Evolutionary conservation across 2,797 vertebrate species (phyloP), one percentile per base, ranked within the genome.

Genomic region (Sarcoramphus papa): DNA sequence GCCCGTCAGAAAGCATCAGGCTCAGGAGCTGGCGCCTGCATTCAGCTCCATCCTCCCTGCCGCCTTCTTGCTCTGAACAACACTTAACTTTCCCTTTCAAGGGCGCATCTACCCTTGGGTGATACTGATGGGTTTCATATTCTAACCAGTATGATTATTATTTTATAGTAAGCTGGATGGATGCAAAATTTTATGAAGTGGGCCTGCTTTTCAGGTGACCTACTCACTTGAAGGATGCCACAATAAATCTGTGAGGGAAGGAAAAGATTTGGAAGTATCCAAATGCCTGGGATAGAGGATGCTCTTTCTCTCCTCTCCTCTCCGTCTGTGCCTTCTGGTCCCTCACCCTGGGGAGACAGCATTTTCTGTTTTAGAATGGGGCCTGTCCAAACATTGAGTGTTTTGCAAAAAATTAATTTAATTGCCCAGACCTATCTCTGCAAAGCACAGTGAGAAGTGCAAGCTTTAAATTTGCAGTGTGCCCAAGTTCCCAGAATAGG

Each of bases 91-190:
- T 76, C 43, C 31, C 50, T 64, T 33, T 13, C 70, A 77, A 83
- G 89, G 54, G 57, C 8, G 2, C 1, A 0, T 62, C 88, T 93
- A 41, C 85, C 92, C 88, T 62, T 7, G 2, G 90, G 95, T 56
- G 0, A 25, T 56, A 59, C 76, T 31, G 85, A 23, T 0, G 14
- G 68, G 63, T 69, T 85, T 86, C 70, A 40, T 37, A 45, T 48
- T 80, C 90, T 94, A 85, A 95, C 89, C 68, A 90, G 69, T 65
- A 33, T 21, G 20, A 84, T 92, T 69, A 77, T 87, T 88, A 93
- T 88, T 95, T 89, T 56, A 96, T 76, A 67, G 72, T 41, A 15
- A 74, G 74, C 16, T 28, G 48, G 79, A 63, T 41, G 67, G 47
- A 82, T 62, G 87, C 21, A 28, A 83, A 88, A 47, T 48, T 9